These are phyloP conservation scores for Gnatocerus cornutus DNA, from an alignment of 2,888 invertebrate genomes.

Conservation along the genomic window DNA sequence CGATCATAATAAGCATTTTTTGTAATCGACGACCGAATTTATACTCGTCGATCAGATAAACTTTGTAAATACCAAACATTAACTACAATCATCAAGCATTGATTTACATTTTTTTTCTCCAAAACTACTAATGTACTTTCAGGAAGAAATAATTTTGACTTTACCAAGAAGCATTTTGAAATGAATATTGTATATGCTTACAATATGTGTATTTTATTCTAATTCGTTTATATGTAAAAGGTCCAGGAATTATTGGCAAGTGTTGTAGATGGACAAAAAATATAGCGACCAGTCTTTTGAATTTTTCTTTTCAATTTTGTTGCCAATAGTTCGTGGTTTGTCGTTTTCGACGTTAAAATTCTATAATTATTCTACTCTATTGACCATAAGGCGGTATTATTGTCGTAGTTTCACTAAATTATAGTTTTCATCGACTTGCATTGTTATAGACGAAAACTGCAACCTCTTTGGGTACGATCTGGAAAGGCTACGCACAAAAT, in stretches of 20 bases:
- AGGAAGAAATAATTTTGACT: slow-evolving; percentile 30
- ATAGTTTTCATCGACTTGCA: slow-evolving; percentile 44
- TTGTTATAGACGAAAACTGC: slow-evolving; percentile 36
- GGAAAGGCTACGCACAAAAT: slow-evolving; percentile 17
- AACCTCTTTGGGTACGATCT: slow-evolving; percentile 30
- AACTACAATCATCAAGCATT: slow-evolving; percentile 41
- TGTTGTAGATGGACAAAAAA: slow-evolving; percentile 51
- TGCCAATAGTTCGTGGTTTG: slow-evolving; percentile 43
- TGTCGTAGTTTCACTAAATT: slow-evolving; percentile 66
- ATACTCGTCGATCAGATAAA: background rate
- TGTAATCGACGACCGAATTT: background rate
- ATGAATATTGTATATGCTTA: slow-evolving; percentile 28
- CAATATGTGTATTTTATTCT: slow-evolving; percentile 31
- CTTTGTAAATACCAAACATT: slow-evolving; percentile 40
- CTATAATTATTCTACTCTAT: slow-evolving; percentile 49
- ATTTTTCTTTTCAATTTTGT: slow-evolving; percentile 21
- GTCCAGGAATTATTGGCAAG: slow-evolving; percentile 45
- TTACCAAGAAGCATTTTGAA: background rate
- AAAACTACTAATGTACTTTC: slow-evolving; percentile 3
- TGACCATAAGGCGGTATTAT: slow-evolving; percentile 65
- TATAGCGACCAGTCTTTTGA: slow-evolving; percentile 51
- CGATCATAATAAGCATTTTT: slow-evolving; percentile 44
- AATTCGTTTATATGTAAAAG: slow-evolving; percentile 34
- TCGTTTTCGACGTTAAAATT: slow-evolving; percentile 13
- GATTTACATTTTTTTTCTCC: slow-evolving; percentile 7